Evolutionary conservation across 2,888 invertebrate genomes (phyloP), one percentile per base, ranked within the genome.

Genomic region (Graphium colonna): DNA sequence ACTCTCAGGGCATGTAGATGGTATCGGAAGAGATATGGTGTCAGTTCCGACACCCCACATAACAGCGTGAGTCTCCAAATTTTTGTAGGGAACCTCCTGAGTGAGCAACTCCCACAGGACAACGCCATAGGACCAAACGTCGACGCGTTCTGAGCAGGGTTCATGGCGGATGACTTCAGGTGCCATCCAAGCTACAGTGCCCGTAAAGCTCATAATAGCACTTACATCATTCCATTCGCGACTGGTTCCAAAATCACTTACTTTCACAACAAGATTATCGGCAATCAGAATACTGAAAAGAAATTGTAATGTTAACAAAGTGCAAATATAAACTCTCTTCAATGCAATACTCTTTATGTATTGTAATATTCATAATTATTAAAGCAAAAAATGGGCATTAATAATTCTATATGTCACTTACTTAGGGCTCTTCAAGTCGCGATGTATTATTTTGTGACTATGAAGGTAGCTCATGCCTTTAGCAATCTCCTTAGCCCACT

Each of bases 121-220:
- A 0, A 99, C 97, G 2, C 99, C 99, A 75, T 95, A 99, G 0
- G 98, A 98, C 98, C 99, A 99, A 57, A 99, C 96, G 77, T 99
- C 99, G 0, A 99, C 98, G 79, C 98, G 97, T 76, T 99, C 98
- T 0, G 97, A 98, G 80, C 98, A 99, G 0, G 96, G 97, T 75
- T 98, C 97, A 74, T 98, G 97, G 56, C 98, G 93, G 63, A 99
- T 98, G 38, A 99, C 96, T 89, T 99, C 99, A 0, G 99, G 99
- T 0, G 99, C 98, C 99, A 99, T 99, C 99, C 99, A 99, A 0
- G 98, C 97, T 0, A 98, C 97, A 0, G 99, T 99, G 38, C 99
- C 99, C 1, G 97, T 98, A 82, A 99, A 99, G 60, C 97, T 83
- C 99, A 99, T 99, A 72, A 96, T 95, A 40, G 97, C 96, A 76